These are phyloP conservation scores for Saccopteryx bilineata DNA, from an alignment of 2,113 vertebrate genomes.

Conservation along the genomic window DNA sequence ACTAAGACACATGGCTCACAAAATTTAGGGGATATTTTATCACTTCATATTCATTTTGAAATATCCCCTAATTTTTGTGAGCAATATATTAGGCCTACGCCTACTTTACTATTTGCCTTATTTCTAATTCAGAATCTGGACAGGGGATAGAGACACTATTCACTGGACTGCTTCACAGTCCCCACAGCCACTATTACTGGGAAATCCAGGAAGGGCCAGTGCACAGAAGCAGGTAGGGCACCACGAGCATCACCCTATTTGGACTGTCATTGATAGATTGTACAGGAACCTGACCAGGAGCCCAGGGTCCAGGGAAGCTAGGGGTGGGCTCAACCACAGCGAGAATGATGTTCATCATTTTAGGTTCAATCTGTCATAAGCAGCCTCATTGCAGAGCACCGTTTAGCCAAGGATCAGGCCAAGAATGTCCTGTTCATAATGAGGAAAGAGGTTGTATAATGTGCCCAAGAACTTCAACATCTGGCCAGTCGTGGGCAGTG, in stretches of 20 bases:
- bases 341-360: background rate
- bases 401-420: background rate
- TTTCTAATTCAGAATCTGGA: background rate
- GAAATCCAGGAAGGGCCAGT: background rate
- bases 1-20: too few relatives aligned
- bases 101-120: background rate
- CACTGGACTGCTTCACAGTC: background rate
- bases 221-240: background rate
- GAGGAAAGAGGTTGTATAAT: background rate
- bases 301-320: background rate
- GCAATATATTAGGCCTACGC: too few relatives aligned
- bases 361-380: background rate
- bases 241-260: accelerated
- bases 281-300: background rate
- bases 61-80: too few relatives aligned
- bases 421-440: background rate
- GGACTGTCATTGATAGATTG: background rate
- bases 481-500: background rate
- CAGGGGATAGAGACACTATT: background rate
- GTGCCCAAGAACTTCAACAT: background rate
- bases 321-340: background rate
- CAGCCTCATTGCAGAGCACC: background rate
- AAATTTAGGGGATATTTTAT: too few relatives aligned
- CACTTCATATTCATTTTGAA: too few relatives aligned
- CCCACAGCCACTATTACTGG: background rate